These are phyloP conservation scores for Rhagologus leucostigma DNA, from an alignment of 2,113 vertebrate genomes.

Conservation along the genomic window DNA sequence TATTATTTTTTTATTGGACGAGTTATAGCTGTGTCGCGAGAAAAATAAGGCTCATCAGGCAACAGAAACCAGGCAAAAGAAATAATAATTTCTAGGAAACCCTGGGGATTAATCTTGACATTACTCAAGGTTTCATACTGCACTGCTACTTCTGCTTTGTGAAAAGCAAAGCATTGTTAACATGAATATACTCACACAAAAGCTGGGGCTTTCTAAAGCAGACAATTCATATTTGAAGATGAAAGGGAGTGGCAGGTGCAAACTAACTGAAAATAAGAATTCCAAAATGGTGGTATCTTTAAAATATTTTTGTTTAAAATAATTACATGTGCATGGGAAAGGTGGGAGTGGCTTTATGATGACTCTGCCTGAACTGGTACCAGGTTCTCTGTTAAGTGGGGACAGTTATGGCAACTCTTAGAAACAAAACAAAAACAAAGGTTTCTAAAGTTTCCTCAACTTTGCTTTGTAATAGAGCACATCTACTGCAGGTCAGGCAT, in stretches of 20 bases:
- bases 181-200: rapidly evolving
- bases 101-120: neutral
- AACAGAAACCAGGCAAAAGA: neutral
- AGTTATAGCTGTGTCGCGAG: neutral
- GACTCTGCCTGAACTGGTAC: neutral
- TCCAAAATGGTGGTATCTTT: neutral
- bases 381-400: neutral
- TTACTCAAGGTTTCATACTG: neutral
- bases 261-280: neutral
- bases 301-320: neutral
- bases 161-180: neutral
- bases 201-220: neutral
- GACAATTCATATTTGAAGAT: neutral
- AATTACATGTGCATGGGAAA: neutral
- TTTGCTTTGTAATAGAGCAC: neutral
- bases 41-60: neutral
- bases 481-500: neutral
- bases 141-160: neutral
- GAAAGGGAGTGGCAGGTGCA: neutral
- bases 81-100: neutral
- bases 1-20: neutral
- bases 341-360: neutral
- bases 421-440: neutral
- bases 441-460: neutral
- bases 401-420: neutral